Evolutionary conservation across 2,113 vertebrate genomes (phyloP).

Genomic region (Laticauda colubrina): DNA sequence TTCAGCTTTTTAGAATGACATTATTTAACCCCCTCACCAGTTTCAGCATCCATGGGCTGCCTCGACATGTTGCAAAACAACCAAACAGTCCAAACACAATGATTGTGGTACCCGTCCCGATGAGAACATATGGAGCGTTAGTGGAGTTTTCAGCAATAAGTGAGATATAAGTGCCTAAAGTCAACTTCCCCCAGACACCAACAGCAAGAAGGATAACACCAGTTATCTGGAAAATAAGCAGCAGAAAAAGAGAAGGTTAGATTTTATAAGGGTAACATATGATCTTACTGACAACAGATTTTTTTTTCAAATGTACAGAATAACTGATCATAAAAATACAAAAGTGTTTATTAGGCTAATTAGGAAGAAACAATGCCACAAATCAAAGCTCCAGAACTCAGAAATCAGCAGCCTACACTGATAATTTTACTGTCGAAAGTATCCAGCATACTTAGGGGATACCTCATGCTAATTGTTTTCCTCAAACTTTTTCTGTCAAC

Average conservation of each 20-base stretch:
- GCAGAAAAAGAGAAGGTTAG: background rate
- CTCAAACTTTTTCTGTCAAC: background rate
- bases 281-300: background rate
- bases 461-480: background rate
- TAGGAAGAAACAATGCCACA: background rate
- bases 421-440: background rate
- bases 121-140: constrained; percentile 96
- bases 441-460: background rate
- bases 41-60: constrained; percentile 99
- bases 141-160: constrained; percentile 98
- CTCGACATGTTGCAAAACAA: constrained; percentile 96
- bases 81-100: constrained; percentile 96
- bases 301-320: background rate
- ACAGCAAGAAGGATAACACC: constrained; percentile 95
- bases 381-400: background rate
- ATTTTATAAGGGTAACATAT: background rate
- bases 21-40: constrained; percentile 77
- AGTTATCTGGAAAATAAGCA: constrained; percentile 82
- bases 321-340: background rate
- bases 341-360: background rate
- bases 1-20: background rate
- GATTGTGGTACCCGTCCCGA: constrained; percentile 95
- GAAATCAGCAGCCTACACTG: background rate
- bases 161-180: constrained; percentile 95
- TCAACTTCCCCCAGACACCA: constrained; percentile 96